Percentiles rank a stretch among this genome's conserved stretches.
These are phyloP conservation scores for Pseudeuparius sepicola DNA, from an alignment of 2,888 invertebrate species.

Conservation along the genomic window DNA sequence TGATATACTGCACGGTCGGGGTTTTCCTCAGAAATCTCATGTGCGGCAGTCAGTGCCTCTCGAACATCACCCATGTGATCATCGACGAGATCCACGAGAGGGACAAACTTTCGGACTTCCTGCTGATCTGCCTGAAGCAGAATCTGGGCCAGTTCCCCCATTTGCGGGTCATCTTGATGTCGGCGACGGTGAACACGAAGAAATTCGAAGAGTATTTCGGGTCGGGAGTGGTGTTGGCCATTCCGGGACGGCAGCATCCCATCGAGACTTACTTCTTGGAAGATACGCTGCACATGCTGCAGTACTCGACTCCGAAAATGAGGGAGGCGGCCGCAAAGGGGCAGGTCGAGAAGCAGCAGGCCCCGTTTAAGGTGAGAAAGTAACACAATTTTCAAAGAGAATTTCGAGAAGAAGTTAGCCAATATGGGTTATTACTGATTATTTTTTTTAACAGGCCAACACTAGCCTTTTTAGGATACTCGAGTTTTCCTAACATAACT, in stretches of 20 bases:
- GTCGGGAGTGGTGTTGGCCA: slow-evolving; percentile 62
- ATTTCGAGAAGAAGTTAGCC: slow-evolving; percentile 1
- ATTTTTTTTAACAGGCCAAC: too few relatives aligned
- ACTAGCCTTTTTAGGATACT: too few relatives aligned
- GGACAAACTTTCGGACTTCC: slow-evolving; percentile 86
- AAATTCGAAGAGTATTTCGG: slow-evolving; percentile 79
- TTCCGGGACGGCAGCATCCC: slow-evolving; percentile 65
- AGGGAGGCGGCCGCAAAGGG: slow-evolving; percentile 15
- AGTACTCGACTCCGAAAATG: slow-evolving; percentile 38
- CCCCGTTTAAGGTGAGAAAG: slow-evolving; percentile 14
- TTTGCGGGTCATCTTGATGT: slow-evolving; percentile 84
- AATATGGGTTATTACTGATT: too few relatives aligned
- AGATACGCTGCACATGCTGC: slow-evolving; percentile 57
- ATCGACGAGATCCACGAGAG: slow-evolving; percentile 96
- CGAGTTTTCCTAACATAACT: too few relatives aligned
- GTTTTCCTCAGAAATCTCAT: slow-evolving; percentile 81
- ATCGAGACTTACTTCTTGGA: slow-evolving; percentile 73
- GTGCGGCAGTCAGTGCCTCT: slow-evolving; percentile 59
- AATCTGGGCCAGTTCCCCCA: slow-evolving; percentile 58
- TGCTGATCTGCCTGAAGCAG: slow-evolving; percentile 76
- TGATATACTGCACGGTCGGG: slow-evolving; percentile 89
- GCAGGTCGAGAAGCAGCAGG: slow-evolving; percentile 42
- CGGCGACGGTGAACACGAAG: slow-evolving; percentile 80
- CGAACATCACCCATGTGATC: slow-evolving; percentile 71
- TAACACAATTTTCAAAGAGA: slow-evolving; percentile 15